These are phyloP conservation scores for Echeneis naucrates DNA, from an alignment of 2,797 vertebrate genomes.

Conservation along the genomic window DNA sequence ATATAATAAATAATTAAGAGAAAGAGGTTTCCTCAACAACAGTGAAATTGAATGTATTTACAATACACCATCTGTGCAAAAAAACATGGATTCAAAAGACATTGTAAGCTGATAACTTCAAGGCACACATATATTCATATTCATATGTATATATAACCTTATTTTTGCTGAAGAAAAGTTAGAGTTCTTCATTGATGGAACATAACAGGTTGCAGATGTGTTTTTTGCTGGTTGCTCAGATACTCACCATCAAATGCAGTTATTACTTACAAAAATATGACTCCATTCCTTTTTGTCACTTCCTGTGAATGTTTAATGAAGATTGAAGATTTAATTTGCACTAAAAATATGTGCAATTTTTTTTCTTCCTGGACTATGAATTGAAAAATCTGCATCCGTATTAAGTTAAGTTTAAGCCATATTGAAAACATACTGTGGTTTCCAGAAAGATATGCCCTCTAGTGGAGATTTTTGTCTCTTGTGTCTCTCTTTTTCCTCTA, in stretches of 20 bases:
- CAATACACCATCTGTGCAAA: constrained; percentile 72
- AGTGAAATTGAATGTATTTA: constrained; percentile 74
- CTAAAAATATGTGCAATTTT: constrained; percentile 45
- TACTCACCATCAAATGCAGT: constrained; percentile 38
- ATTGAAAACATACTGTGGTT: constrained; percentile 21
- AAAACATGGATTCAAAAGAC: constrained; percentile 73
- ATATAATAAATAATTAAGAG: constrained; percentile 68
- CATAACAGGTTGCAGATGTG: constrained; percentile 53
- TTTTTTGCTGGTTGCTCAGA: constrained; percentile 58
- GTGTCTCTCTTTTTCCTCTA: constrained; percentile 9
- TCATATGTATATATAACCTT: constrained; percentile 48
- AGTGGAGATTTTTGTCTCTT: constrained; percentile 39
- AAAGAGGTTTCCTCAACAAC: constrained; percentile 65
- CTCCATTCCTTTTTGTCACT: constrained; percentile 23
- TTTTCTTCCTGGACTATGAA: constrained; percentile 15
- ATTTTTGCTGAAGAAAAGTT: constrained; percentile 50
- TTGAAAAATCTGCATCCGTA: constrained; percentile 34
- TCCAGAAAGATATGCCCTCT: constrained; percentile 52
- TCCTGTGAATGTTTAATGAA: constrained; percentile 56
- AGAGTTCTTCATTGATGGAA: constrained; percentile 37
- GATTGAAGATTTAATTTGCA: constrained; percentile 48
- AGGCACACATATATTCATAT: constrained; percentile 72
- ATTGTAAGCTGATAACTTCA: constrained; percentile 77
- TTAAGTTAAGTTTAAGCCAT: constrained; percentile 24
- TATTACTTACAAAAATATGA: constrained; percentile 30